Conservation (phyloP, 2,113 vertebrate species). For the Erythrolamprus reginae region DNA sequence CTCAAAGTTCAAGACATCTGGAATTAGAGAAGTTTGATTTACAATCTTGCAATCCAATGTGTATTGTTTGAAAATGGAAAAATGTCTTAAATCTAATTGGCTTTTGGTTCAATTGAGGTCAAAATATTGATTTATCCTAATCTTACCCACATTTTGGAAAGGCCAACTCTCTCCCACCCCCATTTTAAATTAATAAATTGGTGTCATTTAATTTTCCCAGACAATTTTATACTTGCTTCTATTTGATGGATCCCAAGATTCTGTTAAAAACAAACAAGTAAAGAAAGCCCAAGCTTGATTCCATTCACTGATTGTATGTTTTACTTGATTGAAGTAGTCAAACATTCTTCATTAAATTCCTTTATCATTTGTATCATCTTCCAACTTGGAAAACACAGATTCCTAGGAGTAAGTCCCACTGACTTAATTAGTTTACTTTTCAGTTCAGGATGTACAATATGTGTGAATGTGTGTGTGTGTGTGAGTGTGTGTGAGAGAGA, state of each 20-base stretch:
- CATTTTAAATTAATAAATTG: not conserved
- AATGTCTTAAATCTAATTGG: not conserved
- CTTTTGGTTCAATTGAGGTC: not conserved
- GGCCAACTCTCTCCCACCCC: not conserved
- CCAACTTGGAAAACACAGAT: not conserved
- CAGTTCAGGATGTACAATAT: not conserved
- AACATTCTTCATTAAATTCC: not conserved
- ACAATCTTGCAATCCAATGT: not conserved
- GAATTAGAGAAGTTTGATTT: not conserved
- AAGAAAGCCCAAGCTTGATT: not conserved
- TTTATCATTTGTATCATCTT: not conserved
- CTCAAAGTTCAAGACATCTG: not conserved
- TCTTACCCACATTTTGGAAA: not conserved
- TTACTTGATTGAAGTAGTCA: not conserved
- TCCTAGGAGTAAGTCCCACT: not conserved
- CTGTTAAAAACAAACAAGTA: not conserved
- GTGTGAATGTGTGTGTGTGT: no score
- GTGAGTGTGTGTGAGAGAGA: not conserved
- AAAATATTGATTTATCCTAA: not conserved
- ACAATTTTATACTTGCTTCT: not conserved
- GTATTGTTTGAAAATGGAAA: not conserved
- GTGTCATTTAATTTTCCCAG: not conserved
- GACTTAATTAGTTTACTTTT: not conserved
- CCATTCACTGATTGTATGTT: not conserved
- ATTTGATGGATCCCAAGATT: not conserved